Percentiles rank a stretch among this genome's conserved stretches.
Conservation (phyloP, 2,113 vertebrate genomes). For the Channa argus region DNA sequence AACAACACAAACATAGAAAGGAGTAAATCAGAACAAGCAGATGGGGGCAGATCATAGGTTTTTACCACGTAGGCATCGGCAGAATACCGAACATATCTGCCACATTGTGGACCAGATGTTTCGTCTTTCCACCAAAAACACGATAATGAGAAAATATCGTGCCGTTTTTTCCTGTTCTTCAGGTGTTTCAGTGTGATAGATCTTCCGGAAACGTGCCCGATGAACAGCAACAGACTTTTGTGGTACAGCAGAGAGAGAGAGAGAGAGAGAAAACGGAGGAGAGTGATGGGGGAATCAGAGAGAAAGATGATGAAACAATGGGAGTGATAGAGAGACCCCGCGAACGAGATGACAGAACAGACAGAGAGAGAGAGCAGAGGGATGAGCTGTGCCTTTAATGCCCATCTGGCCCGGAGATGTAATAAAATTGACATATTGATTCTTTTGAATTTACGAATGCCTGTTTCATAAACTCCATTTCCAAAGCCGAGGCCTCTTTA, state of each 20-base stretch:
- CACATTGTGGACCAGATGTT: neutral
- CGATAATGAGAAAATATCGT: neutral
- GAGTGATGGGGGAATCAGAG: neutral
- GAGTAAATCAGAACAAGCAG: too few relatives aligned
- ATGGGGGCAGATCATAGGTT: too few relatives aligned
- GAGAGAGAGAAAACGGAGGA: neutral
- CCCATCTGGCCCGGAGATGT: constrained; percentile 97
- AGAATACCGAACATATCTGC: neutral
- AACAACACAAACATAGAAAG: neutral
- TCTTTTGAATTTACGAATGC: constrained; percentile 99
- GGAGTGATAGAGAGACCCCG: constrained; percentile 49
- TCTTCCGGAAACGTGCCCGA: neutral
- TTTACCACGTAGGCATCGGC: neutral
- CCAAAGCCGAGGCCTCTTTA: constrained; percentile 96
- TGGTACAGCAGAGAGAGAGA: neutral
- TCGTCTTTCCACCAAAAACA: neutral
- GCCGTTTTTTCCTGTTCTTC: neutral
- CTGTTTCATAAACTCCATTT: constrained; percentile 99
- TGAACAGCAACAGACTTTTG: too few relatives aligned
- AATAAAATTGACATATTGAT: constrained; percentile 99
- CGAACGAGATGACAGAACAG: constrained; percentile 38
- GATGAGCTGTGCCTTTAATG: constrained; percentile 94
- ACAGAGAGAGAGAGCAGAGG: constrained; percentile 60
- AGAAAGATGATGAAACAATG: constrained; percentile 6
- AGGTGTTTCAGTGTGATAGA: neutral